Base-by-base conservation (phyloP, 2,888 invertebrate genomes). In the Parasteatoda lunata region DNA sequence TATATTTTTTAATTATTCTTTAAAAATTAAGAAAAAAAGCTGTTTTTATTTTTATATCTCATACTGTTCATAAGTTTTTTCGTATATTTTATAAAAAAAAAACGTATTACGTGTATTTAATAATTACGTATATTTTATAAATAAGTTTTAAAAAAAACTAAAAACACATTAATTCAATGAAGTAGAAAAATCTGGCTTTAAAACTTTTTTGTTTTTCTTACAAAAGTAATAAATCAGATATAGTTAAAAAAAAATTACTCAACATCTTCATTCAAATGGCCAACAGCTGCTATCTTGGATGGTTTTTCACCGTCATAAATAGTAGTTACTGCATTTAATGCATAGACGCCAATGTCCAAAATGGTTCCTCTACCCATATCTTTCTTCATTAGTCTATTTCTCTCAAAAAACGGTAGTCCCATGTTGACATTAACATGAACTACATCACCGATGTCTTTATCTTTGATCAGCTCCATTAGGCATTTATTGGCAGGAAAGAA, bases 281-380 rank as follows among this genome's bases (percentile, higher is more conserved):
- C 97, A 3, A 93, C 92, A 0, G 95, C 95, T 48, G 93, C 93
- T 64, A 97, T 94, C 88, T 94, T 94, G 48, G 92, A 92, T 0
- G 97, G 97, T 72, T 94, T 93, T 86, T 95, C 94, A 2, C 94
- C 94, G 47, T 92, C 91, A 91, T 95, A 96, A 5, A 95, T 93
- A 91, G 94, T 94, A 90, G 95, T 95, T 0, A 95, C 94, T 59
- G 96, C 94, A 90, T 97, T 96, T 13, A 96, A 92, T 0, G 93
- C 92, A 91, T 97, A 97, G 13, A 97, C 93, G 0, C 97, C 97
- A 69, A 97, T 92, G 91, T 96, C 96, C 81, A 95, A 92, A 45
- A 95, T 94, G 0, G 94, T 94, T 30, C 95, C 96, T 30, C 96
- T 97, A 15, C 97, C 97, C 71, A 95, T 90, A 79, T 94, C 93